Percentiles rank a stretch among this genome's conserved stretches.
Evolutionary conservation across 2,797 vertebrate genomes (phyloP).

Genomic region (Neosilurus hyrtlii): DNA sequence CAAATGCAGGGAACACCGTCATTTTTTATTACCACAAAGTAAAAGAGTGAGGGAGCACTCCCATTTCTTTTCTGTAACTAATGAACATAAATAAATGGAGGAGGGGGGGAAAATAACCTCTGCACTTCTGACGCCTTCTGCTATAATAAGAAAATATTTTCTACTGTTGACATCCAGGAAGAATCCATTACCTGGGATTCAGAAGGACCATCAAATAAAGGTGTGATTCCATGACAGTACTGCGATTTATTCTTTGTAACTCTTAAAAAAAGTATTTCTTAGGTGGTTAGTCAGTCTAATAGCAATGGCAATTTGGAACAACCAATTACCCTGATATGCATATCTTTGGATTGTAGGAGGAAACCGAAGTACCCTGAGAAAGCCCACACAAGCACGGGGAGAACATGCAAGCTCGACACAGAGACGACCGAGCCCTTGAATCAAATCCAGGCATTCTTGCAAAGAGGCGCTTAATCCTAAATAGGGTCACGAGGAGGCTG

Average conservation of each 20-base stretch:
- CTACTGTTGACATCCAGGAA: constrained; percentile 16
- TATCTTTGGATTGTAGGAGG: no score
- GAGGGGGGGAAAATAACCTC: constrained; percentile 40
- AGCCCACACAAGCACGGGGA: no score
- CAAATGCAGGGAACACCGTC: constrained; percentile 67
- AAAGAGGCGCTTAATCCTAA: no score
- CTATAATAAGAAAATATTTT: constrained; percentile 46
- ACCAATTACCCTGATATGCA: no score
- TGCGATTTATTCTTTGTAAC: background rate
- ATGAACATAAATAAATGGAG: constrained; percentile 71
- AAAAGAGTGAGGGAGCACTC: constrained; percentile 71
- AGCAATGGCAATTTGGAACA: no score
- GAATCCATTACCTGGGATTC: constrained; percentile 11
- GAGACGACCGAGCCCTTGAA: no score
- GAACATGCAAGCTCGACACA: no score
- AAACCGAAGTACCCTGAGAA: no score
- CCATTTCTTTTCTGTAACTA: constrained; percentile 72
- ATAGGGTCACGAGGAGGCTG: no score
- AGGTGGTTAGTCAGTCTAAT: background rate
- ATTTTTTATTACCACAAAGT: constrained; percentile 79
- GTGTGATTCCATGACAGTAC: background rate
- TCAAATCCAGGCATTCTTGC: no score
- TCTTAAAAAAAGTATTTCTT: background rate
- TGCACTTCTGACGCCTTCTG: constrained; percentile 51
- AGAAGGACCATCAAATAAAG: constrained; percentile 12